A percentile compares a stretch with the other conserved stretches of the same genome.
Evolutionary conservation across 2,113 vertebrate species (phyloP).

Genomic region (Mastomys coucha): DNA sequence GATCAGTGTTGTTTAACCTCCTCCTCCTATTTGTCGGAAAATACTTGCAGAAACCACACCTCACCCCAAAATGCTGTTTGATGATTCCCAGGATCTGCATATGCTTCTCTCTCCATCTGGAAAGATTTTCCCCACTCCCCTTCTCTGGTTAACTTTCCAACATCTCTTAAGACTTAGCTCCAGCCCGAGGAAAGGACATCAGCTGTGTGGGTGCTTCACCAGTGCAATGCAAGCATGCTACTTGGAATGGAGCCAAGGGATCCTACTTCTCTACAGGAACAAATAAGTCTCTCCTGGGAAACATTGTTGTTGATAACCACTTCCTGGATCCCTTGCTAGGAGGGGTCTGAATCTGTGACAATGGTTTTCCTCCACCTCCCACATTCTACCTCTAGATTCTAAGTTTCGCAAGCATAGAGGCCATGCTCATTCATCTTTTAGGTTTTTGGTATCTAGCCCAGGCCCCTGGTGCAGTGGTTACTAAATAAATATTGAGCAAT

Average conservation of each 20-base stretch:
- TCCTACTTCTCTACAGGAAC: background rate
- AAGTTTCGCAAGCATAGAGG: background rate
- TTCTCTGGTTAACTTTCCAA: slow-evolving; percentile 24
- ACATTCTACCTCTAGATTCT: background rate
- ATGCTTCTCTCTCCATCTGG: background rate
- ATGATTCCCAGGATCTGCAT: background rate
- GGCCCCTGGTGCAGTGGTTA: background rate
- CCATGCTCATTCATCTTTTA: background rate
- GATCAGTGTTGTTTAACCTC: background rate
- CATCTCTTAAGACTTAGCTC: slow-evolving; percentile 41
- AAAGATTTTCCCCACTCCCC: background rate
- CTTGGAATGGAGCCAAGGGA: slow-evolving; percentile 2
- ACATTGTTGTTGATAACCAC: background rate
- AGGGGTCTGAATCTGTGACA: background rate
- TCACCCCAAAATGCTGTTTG: background rate
- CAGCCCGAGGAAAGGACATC: background rate
- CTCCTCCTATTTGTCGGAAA: too few relatives aligned
- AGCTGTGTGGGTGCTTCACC: background rate
- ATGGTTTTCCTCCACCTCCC: background rate
- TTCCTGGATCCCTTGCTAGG: background rate
- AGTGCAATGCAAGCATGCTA: background rate
- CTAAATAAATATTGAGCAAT: background rate
- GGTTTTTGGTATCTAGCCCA: background rate
- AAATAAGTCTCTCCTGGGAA: background rate
- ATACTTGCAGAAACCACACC: background rate